Evolutionary conservation across 1,140 invertebrate genomes (phyloP), one percentile per base, ranked within the genome.

Genomic region (Cyclargus thomasi): DNA sequence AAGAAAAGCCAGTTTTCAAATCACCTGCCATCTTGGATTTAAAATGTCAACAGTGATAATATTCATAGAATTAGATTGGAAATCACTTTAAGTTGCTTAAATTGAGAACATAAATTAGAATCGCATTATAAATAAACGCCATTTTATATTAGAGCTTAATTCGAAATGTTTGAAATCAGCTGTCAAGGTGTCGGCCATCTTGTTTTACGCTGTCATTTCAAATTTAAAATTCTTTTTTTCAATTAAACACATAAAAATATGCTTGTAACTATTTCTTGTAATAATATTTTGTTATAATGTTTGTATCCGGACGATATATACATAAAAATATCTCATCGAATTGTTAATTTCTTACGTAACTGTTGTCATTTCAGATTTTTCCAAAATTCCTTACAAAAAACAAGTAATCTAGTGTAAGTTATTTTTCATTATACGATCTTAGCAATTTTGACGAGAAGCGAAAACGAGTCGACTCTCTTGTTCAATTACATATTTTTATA

Each of bases 41-140:
- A 47, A 47, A 47, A 47, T 47, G 39, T 47, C 39, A 47, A 14
- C 39, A 47, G 10, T 47, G 39, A 47, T 47, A 47, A 47, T 16
- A 47, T 47, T 47, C 2, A 47, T 47, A 47, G 39, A 47, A 8
- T 47, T 47, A 47, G 39, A 47, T 47, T 47, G 5, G 55, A 63
- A 35, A 47, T 36, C 53, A 23, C 36, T 64, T 64, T 14, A 59
- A 18, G 21, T 65, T 16, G 39, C 39, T 47, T 16, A 11, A 47
- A 16, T 47, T 47, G 39, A 14, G 14, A 47, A 47, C 10, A 47
- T 47, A 47, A 47, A 47, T 14, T 47, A 47, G 39, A 14, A 47
- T 47, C n/a, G 14, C 8, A 16, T 47, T 47, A 14, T 16, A 47
- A 47, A 14, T 14, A 47, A 2, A 47, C 14, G 29, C 29, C 1